Percentiles rank a stretch among this genome's conserved stretches.
Evolutionary conservation across 2,888 invertebrate genomes (phyloP).

Genomic region (Pteria penguin): DNA sequence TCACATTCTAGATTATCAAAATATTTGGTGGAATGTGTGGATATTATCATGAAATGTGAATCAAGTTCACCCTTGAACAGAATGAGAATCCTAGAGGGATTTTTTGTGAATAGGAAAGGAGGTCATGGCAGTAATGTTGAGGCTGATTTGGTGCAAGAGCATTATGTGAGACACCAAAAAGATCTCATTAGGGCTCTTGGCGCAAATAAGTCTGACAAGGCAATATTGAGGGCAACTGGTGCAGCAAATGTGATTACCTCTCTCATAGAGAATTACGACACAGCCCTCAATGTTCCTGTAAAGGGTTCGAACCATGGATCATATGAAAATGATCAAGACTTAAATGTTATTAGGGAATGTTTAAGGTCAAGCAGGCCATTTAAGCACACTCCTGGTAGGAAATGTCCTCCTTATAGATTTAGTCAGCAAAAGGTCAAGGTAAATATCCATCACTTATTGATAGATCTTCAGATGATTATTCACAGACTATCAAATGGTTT

Average conservation of each 20-base stretch:
- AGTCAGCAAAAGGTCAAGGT: too few relatives aligned
- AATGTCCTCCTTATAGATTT: too few relatives aligned
- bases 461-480: too few relatives aligned
- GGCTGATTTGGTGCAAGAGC: conserved; percentile 22
- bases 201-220: conserved; percentile 16
- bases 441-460: too few relatives aligned
- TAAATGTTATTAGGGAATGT: background rate
- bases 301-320: too few relatives aligned
- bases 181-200: background rate
- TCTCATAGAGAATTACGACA: background rate
- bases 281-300: too few relatives aligned
- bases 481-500: too few relatives aligned
- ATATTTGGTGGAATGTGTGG: conserved; percentile 20
- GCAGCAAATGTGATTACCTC: conserved; percentile 29
- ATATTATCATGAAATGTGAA: conserved; percentile 15
- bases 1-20: conserved; percentile 19
- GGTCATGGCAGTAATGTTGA: conserved; percentile 3
- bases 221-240: conserved; percentile 31
- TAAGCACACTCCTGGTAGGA: background rate
- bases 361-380: conserved; percentile 7
- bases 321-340: background rate
- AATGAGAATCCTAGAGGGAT: background rate
- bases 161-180: conserved; percentile 5
- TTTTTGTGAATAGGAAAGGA: conserved; percentile 16
- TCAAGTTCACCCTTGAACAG: conserved; percentile 7